A percentile compares a stretch with the other conserved stretches of the same genome.
Conservation (phyloP, 2,113 vertebrate genomes). For the Syngnathoides biaculeatus region DNA sequence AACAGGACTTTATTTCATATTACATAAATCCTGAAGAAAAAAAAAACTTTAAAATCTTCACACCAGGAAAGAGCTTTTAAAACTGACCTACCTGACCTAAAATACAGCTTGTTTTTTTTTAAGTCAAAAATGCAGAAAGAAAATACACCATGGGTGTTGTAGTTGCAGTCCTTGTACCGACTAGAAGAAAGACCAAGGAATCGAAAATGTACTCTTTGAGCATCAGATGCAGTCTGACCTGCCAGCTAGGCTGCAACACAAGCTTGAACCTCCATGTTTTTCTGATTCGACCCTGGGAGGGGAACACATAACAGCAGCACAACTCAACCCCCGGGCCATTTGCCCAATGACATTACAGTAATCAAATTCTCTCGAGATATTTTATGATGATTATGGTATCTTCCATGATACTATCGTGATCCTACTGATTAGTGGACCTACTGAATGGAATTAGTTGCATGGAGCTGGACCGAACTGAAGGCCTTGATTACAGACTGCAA, state of each 20-base stretch:
- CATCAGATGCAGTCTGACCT: neutral
- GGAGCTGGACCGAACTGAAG: conserved; percentile 23
- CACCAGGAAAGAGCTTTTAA: no score
- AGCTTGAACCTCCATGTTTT: neutral
- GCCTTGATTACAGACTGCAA: conserved; percentile 40
- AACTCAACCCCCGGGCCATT: neutral
- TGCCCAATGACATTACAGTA: conserved; percentile 25
- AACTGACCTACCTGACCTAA: no score
- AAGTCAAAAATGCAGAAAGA: no score
- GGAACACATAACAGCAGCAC: neutral
- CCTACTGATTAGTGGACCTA: conserved; percentile 49
- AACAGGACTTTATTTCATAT: no score
- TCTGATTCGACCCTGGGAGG: neutral
- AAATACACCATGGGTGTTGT: neutral
- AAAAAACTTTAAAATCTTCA: no score
- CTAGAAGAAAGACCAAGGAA: neutral
- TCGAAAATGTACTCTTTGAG: neutral
- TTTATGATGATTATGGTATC: conserved; percentile 54
- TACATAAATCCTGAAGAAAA: no score
- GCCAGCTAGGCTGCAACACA: neutral
- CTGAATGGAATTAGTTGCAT: conserved; percentile 44
- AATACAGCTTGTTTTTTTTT: neutral
- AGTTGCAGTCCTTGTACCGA: neutral
- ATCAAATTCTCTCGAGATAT: conserved; percentile 41
- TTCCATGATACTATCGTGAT: conserved; percentile 36